phyloP scores from a whole-genome alignment of 2,797 vertebrate genomes.

The Lepilemur septentrionalis region DNA sequence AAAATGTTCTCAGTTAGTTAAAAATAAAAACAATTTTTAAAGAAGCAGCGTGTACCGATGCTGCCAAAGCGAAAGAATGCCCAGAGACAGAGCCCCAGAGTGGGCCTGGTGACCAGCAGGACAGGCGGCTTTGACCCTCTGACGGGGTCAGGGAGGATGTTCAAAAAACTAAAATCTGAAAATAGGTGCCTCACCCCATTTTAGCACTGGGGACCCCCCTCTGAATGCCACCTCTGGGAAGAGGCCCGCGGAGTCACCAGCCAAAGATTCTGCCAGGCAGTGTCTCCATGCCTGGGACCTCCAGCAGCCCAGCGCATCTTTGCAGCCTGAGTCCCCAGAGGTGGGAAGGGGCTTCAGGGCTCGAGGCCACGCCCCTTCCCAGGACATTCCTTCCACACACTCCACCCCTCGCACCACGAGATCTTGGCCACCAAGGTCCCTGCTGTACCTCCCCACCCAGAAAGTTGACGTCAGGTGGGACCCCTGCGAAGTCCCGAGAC shows the following conservation, averaged over 20 bases:
- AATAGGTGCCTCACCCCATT: background rate
- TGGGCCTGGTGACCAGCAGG: background rate
- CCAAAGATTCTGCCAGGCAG: background rate
- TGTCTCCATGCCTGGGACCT: background rate
- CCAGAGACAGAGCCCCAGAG: background rate
- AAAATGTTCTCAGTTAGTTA: background rate
- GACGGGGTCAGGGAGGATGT: fast-evolving
- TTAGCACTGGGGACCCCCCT: background rate
- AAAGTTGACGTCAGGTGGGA: background rate
- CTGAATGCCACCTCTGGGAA: background rate
- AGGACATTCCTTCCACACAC: background rate
- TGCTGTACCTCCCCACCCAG: too few species aligned
- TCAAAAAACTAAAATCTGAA: background rate
- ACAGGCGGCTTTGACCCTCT: background rate
- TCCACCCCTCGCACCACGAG: fast-evolving
- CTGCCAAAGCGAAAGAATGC: background rate
- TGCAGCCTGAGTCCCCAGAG: background rate
- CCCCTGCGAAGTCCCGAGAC: fast-evolving
- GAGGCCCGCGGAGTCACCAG: background rate
- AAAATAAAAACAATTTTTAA: background rate
- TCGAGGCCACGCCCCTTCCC: background rate
- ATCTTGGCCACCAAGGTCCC: background rate
- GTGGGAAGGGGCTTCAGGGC: background rate
- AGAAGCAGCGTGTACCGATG: background rate
- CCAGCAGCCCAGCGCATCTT: fast-evolving